phyloP scores from a whole-genome alignment of 2,888 invertebrate species.

The Zhuqinia jingwanae region DNA sequence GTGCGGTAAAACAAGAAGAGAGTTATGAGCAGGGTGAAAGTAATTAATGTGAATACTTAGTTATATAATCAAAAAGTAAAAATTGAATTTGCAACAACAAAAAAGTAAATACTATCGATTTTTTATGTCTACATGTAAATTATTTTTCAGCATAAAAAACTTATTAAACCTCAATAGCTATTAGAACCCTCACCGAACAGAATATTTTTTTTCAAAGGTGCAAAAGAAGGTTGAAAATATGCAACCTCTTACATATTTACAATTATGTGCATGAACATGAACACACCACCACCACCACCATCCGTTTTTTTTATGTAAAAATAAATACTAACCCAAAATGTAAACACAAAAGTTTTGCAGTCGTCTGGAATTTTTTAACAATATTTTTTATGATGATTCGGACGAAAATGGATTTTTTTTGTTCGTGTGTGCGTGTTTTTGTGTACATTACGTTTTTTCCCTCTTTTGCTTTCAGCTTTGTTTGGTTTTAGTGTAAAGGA shows the following conservation, averaged over 20 bases:
- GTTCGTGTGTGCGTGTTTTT: slow-evolving; percentile 1
- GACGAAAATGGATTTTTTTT: slow-evolving; percentile 27
- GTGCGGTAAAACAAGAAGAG: too few species aligned
- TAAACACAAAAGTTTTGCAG: slow-evolving; percentile 43
- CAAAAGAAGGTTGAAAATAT: background rate
- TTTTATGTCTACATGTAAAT: too few species aligned
- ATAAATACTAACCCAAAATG: slow-evolving; percentile 32
- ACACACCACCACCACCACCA: background rate
- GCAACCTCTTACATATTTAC: background rate
- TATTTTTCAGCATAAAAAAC: background rate
- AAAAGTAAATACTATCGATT: background rate
- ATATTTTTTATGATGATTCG: too few species aligned
- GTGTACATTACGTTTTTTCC: background rate
- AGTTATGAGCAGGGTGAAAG: slow-evolving; percentile 21
- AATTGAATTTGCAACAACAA: background rate
- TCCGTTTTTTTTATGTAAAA: background rate
- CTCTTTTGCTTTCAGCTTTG: too few species aligned
- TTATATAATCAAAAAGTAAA: background rate
- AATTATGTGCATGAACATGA: background rate
- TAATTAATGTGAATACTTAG: background rate
- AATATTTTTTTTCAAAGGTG: too few species aligned
- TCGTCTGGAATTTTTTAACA: slow-evolving; percentile 51
- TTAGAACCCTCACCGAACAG: background rate
- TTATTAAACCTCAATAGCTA: too few species aligned
- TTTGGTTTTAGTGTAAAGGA: too few species aligned